These are phyloP conservation scores for Pseudachorutes palmiensis DNA, from an alignment of 1,140 invertebrate species.

Conservation along the genomic window DNA sequence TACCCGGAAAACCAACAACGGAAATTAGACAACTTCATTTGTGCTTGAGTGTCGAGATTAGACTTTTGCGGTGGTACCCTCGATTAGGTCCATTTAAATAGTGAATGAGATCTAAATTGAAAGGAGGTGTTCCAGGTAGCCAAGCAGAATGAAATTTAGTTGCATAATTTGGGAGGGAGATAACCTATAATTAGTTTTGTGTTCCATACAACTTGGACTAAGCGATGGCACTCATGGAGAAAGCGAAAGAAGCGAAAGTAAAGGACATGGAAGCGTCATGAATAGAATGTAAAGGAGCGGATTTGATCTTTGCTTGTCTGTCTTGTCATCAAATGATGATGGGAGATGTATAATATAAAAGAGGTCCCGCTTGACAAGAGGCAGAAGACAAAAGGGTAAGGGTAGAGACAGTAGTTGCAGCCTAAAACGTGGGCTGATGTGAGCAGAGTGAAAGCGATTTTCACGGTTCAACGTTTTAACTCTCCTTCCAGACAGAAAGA, in stretches of 20 bases:
- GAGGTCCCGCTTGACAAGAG: neutral
- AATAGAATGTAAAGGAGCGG: neutral
- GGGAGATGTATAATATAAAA: neutral
- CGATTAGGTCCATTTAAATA: too few species aligned
- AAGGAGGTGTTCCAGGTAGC: too few species aligned
- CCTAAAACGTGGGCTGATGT: neutral
- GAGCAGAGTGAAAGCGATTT: neutral
- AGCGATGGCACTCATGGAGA: neutral
- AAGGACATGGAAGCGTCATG: neutral
- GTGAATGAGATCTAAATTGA: too few species aligned
- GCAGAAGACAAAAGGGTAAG: neutral
- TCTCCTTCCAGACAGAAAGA: neutral
- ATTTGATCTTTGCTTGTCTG: neutral
- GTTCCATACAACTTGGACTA: neutral
- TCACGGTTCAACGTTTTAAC: neutral
- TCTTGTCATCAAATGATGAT: neutral
- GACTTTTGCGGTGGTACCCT: too few species aligned
- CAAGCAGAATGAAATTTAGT: neutral
- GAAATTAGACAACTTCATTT: too few species aligned
- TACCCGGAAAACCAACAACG: too few species aligned
- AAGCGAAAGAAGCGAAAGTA: neutral
- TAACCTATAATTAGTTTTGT: neutral
- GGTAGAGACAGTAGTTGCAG: neutral
- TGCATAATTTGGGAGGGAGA: neutral
- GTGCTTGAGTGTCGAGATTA: too few species aligned